phyloP scores from a whole-genome alignment of 1,140 invertebrate species.

The Drosophila auraria region DNA sequence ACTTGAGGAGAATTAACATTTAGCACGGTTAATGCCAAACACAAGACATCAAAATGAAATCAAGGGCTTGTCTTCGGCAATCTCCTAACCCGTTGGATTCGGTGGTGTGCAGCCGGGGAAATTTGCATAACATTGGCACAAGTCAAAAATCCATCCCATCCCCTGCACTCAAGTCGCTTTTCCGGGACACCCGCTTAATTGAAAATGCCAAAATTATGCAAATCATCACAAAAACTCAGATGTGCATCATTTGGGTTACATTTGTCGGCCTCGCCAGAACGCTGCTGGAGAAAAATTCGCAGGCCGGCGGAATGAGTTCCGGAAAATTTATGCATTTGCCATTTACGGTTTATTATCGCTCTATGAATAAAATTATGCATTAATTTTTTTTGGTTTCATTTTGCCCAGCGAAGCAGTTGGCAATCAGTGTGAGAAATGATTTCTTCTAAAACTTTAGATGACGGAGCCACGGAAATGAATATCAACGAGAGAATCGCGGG shows the following conservation, averaged over 20 bases:
- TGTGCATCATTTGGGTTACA: slow-evolving; percentile 67
- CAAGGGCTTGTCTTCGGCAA: slow-evolving; percentile 37
- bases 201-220: slow-evolving; percentile 80
- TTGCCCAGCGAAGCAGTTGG: slow-evolving; percentile 37
- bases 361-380: slow-evolving; percentile 48
- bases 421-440: slow-evolving; percentile 72
- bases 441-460: not conserved
- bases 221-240: slow-evolving; percentile 48
- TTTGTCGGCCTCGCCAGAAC: slow-evolving; percentile 21
- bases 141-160: slow-evolving; percentile 69
- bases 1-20: slow-evolving; percentile 79
- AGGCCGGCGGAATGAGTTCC: slow-evolving; percentile 34
- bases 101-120: slow-evolving; percentile 32
- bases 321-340: slow-evolving; percentile 65
- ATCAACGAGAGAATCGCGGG: not conserved
- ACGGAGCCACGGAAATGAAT: not conserved
- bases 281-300: slow-evolving; percentile 42
- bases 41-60: slow-evolving; percentile 76
- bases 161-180: slow-evolving; percentile 4
- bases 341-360: slow-evolving; percentile 58
- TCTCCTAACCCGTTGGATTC: slow-evolving; percentile 29
- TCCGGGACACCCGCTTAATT: slow-evolving; percentile 60
- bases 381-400: slow-evolving; percentile 27
- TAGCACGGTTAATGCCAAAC: slow-evolving; percentile 77
- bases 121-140: slow-evolving; percentile 84